phyloP scores from a whole-genome alignment of 2,797 vertebrate species.

The Echiichthys vipera region DNA sequence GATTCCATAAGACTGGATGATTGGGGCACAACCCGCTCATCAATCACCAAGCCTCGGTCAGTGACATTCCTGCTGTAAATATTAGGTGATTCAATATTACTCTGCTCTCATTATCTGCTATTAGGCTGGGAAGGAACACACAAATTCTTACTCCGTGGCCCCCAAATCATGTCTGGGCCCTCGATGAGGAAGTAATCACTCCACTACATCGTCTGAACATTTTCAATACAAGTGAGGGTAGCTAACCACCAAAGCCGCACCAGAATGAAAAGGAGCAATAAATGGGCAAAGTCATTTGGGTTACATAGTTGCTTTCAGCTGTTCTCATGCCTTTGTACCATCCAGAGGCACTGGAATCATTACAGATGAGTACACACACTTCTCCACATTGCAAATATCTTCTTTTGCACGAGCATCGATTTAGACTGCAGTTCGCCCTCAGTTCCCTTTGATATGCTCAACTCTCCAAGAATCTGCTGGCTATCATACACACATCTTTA shows the following conservation, averaged over 20 bases:
- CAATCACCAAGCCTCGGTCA: conserved; percentile 61
- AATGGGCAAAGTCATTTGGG: conserved; percentile 49
- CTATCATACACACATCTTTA: not conserved
- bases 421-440: not conserved
- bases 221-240: conserved; percentile 47
- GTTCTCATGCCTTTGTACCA: conserved; percentile 26
- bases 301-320: conserved; percentile 66
- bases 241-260: conserved; percentile 35
- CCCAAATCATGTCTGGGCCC: conserved; percentile 44
- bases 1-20: conserved; percentile 33
- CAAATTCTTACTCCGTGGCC: conserved; percentile 57
- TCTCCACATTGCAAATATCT: conserved; percentile 1
- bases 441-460: conserved; percentile 3
- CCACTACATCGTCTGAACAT: conserved; percentile 56
- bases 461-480: not conserved
- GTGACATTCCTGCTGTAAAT: conserved; percentile 64
- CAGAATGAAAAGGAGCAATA: conserved; percentile 47
- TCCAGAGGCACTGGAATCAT: conserved; percentile 6
- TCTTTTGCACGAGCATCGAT: not conserved
- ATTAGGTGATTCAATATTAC: conserved; percentile 65
- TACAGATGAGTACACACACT: not conserved
- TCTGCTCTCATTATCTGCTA: conserved; percentile 74
- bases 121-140: conserved; percentile 65
- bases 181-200: conserved; percentile 69
- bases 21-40: conserved; percentile 65